Evolutionary conservation across 2,797 vertebrate species (phyloP).

Genomic region (Discoglossus pictus): DNA sequence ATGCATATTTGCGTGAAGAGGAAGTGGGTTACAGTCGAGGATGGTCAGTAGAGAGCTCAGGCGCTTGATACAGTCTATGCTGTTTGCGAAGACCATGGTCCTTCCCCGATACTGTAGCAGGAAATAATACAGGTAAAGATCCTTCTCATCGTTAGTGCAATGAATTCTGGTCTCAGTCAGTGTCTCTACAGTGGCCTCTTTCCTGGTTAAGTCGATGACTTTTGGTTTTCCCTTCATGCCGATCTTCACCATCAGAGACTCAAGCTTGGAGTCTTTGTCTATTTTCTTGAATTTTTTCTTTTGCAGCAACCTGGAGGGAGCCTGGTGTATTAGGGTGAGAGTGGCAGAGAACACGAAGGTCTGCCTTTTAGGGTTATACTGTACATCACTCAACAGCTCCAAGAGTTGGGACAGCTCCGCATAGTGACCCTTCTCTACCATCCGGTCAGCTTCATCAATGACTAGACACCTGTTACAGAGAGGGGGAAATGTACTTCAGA

Average conservation of each 20-base stretch:
- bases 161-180: conserved; percentile 90
- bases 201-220: conserved; percentile 90
- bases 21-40: conserved; percentile 80
- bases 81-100: conserved; percentile 97
- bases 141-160: conserved; percentile 90
- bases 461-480: conserved; percentile 83
- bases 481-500: background rate
- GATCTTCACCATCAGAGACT: conserved; percentile 86
- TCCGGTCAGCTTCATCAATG: conserved; percentile 95
- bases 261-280: conserved; percentile 83
- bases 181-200: conserved; percentile 89
- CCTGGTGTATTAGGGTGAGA: conserved; percentile 83
- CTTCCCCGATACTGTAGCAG: conserved; percentile 89
- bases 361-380: conserved; percentile 87
- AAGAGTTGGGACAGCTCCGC: conserved; percentile 88
- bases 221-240: conserved; percentile 91
- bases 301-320: conserved; percentile 81
- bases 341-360: conserved; percentile 96
- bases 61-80: conserved; percentile 95
- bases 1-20: conserved; percentile 96
- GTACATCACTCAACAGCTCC: conserved; percentile 85
- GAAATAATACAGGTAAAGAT: conserved; percentile 94
- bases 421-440: conserved; percentile 96
- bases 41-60: conserved; percentile 87
- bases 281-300: conserved; percentile 82